phyloP scores from a whole-genome alignment of 1,140 invertebrate species.

The Drosophila malerkotliana region DNA sequence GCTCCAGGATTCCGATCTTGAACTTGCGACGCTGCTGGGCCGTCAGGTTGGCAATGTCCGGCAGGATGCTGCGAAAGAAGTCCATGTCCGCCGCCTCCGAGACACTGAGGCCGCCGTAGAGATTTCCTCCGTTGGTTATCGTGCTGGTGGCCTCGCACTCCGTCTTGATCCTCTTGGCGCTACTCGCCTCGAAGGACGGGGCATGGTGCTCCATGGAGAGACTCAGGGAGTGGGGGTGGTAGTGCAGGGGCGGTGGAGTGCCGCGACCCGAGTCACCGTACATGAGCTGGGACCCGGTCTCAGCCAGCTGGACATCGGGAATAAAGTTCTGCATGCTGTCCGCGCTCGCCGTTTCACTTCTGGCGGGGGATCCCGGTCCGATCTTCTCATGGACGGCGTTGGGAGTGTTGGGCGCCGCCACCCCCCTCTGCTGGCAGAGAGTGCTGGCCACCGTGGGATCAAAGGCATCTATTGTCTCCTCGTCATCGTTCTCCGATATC shows the following conservation, averaged over 20 bases:
- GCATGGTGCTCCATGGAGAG: constrained; percentile 20
- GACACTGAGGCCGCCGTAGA: constrained; percentile 45
- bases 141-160: constrained; percentile 65
- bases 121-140: constrained; percentile 32
- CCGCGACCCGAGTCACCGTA: constrained; percentile 48
- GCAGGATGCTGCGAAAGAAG: constrained; percentile 80
- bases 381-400: not conserved
- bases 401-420: constrained; percentile 14
- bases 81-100: constrained; percentile 77
- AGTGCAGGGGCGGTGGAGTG: constrained; percentile 56
- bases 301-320: constrained; percentile 76
- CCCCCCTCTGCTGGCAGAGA: constrained; percentile 39
- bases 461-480: constrained; percentile 78
- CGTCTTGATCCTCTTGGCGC: constrained; percentile 74
- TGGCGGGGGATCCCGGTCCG: constrained; percentile 43
- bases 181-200: constrained; percentile 38
- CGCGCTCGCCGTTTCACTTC: constrained; percentile 75
- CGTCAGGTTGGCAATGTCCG: constrained; percentile 72
- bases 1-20: constrained; percentile 79
- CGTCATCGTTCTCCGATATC: constrained; percentile 75
- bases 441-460: constrained; percentile 63
- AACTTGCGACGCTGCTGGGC: constrained; percentile 77
- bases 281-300: constrained; percentile 58
- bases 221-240: constrained; percentile 28
- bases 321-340: constrained; percentile 79